Evolutionary conservation across 2,888 invertebrate species (phyloP), one percentile per base, ranked within the genome.

Genomic region (Drosophila parthenogenetica): DNA sequence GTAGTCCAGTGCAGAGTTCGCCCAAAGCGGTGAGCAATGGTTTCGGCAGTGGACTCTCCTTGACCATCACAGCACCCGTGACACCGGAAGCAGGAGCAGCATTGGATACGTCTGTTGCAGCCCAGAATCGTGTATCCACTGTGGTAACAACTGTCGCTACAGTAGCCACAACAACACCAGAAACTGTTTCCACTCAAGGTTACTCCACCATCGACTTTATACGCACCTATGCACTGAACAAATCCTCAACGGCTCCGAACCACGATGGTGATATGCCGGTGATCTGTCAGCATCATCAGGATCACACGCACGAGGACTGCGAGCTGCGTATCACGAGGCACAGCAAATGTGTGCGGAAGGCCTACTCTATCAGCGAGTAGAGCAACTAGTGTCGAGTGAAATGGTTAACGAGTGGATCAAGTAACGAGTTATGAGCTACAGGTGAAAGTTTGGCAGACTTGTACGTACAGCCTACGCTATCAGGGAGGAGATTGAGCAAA

Each of bases 221-320:
- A 87, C 97, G 97, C 93, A 98, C 98, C 0, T 96, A 96, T 58
- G 98, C 98, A 19, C 93, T 98, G 29, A 96, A 96, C 17, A 95
- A 95, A 89, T 96, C 97, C 0, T 69, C 88, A 3, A 68, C 70
- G 5, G 85, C 81, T 5, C 75, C 81, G 37, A 75, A 66, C 2
- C 89, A 87, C 19, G 72, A 79, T 5, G 39, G 17, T 25, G 77
- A 79, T 2, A 8, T 59, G 19, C 37, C 54, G 0, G 11, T 39
- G 5, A 53, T 95, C 5, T 72, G 65, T 14, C 75, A 93, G 94
- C 82, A 87, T 35, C 87, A 72, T 7, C 76, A 93, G 94, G 77
- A 80, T 60, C 95, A 96, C 70, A 22, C 66, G 60, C 95, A 96
- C 69, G 96, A 96, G 89, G 92, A 93, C 67, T 96, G 96, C 85